These are phyloP conservation scores for Actinia equina DNA, from an alignment of 64 coral and sea anemone species.

Conservation along the genomic window DNA sequence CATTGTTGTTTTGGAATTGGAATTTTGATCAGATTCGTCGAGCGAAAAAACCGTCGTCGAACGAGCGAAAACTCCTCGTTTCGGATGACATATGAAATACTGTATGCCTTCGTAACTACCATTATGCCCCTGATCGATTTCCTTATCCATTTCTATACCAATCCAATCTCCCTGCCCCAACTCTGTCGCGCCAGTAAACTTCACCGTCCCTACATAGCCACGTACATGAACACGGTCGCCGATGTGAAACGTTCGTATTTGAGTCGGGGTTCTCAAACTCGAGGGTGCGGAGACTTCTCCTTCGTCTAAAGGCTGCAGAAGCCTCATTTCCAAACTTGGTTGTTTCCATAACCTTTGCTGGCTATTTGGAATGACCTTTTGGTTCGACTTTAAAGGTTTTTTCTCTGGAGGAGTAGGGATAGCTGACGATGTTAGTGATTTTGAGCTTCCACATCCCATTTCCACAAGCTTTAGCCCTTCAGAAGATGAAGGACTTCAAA, in stretches of 20 bases:
- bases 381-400: background rate
- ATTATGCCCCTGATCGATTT: slow-evolving; percentile 54
- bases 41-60: slow-evolving; percentile 39
- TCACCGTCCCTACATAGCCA: slow-evolving; percentile 64
- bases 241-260: slow-evolving; percentile 16
- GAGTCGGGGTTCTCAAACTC: background rate
- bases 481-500: background rate
- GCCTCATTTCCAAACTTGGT: slow-evolving; percentile 1
- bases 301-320: background rate
- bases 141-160: slow-evolving; percentile 65
- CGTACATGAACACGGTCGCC: slow-evolving; percentile 65
- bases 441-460: slow-evolving; percentile 12
- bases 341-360: slow-evolving; percentile 11
- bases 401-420: background rate
- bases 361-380: background rate
- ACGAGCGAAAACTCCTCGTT: slow-evolving; percentile 66
- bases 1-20: background rate
- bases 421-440: background rate
- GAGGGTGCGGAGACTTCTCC: background rate
- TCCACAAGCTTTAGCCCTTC: background rate
- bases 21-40: slow-evolving; percentile 9
- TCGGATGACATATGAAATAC: slow-evolving; percentile 58
- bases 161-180: slow-evolving; percentile 63
- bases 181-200: slow-evolving; percentile 59
- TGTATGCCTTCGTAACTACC: slow-evolving; percentile 36